Evolutionary conservation across 2,113 vertebrate species (phyloP), one percentile per base, ranked within the genome.

Genomic region (Cololabis saira): DNA sequence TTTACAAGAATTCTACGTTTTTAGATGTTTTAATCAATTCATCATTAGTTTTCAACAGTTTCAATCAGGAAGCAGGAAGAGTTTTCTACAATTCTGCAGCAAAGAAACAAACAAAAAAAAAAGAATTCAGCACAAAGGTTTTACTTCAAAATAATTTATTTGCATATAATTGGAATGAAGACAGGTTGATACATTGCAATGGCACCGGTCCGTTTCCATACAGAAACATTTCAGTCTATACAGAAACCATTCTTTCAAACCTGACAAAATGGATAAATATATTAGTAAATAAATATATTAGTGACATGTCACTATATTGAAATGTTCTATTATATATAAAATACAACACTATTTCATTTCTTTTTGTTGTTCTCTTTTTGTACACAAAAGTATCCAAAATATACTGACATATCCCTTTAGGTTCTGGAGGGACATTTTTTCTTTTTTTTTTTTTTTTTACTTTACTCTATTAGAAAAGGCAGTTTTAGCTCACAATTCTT

Each of bases 221-320:
- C 87, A 85, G 82, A 89, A 89, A 90, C 84, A 94, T 84, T 27
- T 94, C 92, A 82, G 76, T 85, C 87, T 92, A 90, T 82, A 91
- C 92, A 89, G 88, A 91, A 85, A 81, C 91, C 78, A 92, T 76
- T 87, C 74, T 83, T 88, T 91, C 91, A 94, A 89, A 94, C 89
- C 50, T 81, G 87, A 89, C 92, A 92, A 91, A 88, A 81, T 94
- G 96, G 96, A 98, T 98, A 98, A 98, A 98, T 98, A 98, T 98
- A 98, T 98, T 98, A 98, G 96, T 95, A 98, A 98, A 98, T 98
- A 98, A 98, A 98, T 98, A 98, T 94, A 96, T 97, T 95, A 93
- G 90, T 92, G 95, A 95, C 95, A 93, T 90, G 91, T 94, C 93
- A 93, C 93, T 95, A 94, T 95, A 96, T 93, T 97, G 95, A 96